Evolutionary conservation across 2,113 vertebrate species (phyloP), one percentile per base, ranked within the genome.

Genomic region (Eudorcas thomsonii): DNA sequence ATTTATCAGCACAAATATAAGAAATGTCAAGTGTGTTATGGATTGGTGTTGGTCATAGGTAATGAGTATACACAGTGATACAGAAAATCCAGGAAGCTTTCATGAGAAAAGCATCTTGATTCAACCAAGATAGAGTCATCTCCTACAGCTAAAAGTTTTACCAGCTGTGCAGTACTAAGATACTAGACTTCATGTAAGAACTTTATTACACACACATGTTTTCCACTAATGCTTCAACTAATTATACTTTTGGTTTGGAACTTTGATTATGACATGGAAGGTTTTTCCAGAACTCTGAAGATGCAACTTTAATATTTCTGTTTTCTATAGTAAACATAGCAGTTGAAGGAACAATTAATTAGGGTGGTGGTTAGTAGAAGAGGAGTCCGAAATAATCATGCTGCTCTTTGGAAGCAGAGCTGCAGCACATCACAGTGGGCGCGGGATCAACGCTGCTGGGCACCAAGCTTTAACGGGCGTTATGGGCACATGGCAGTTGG

Each of bases 381-480:
- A 45, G 5, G 11, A 97, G 48, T 94, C 55, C 14, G 97, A 97
- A 97, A 33, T 71, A 82, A 86, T 86, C 96, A 87, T 43, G 43
- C 55, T 77, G 13, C 54, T 94, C 39, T 82, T 71, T 60, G 26
- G 96, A 98, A 95, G 88, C 78, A 26, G 80, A 91, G 60, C 94
- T 98, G 94, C 96, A 97, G 15, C 16, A 2, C 12, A 36, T 87
- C 23, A 7, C 48, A 26, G 77, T 71, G 96, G 98, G 95, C 81
- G 89, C 36, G 43, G 86, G 96, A 80, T 80, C 92, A 96, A 96
- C 1, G n/a, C 83, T 94, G 95, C 85, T 83, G 23, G 50, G n/a
- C 16, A 85, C 28, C 95, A 88, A 2, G 45, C 30, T 54, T 97
- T 98, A 95, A 98, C 96, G 92, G 25, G 21, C 93, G 86, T 71